Conservation (phyloP, 2,797 vertebrate genomes). For the Micromesistius poutassou region DNA sequence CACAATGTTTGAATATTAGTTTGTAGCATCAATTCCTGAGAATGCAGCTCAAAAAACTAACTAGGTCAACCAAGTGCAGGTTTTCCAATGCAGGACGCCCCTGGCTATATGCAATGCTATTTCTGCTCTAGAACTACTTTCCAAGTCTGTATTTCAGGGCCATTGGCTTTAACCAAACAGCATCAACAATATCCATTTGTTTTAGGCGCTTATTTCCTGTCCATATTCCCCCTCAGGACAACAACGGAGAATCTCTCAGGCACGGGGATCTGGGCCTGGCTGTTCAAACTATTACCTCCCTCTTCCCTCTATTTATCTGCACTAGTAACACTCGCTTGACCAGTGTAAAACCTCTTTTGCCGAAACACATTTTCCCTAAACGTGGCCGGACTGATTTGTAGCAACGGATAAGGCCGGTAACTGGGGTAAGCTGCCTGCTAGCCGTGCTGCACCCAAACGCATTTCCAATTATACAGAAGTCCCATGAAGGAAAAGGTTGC, state of each 20-base stretch:
- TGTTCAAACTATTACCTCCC: not conserved
- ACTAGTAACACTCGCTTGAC: not conserved
- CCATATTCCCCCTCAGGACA: not conserved
- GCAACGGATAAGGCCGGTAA: slow-evolving; percentile 52
- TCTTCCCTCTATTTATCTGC: not conserved
- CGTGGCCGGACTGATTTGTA: slow-evolving; percentile 50
- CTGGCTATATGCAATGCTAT: not conserved
- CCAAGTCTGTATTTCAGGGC: slow-evolving; percentile 21
- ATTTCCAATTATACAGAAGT: slow-evolving; percentile 69
- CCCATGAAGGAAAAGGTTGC: slow-evolving; percentile 62
- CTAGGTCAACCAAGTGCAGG: not conserved
- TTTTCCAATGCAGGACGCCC: not conserved
- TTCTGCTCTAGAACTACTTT: slow-evolving; percentile 13
- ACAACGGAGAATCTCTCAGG: not conserved
- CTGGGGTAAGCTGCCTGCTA: slow-evolving; percentile 51
- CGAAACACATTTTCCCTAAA: slow-evolving; percentile 24
- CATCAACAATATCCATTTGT: not conserved
- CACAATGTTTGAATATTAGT: not conserved
- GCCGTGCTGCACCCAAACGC: slow-evolving; percentile 54
- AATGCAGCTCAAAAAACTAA: not conserved
- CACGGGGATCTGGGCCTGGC: not conserved
- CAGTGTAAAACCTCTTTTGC: not conserved
- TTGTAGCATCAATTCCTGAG: not conserved
- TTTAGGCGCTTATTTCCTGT: not conserved
- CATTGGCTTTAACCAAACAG: slow-evolving; percentile 24